These are phyloP conservation scores for Pelodytes ibericus DNA, from an alignment of 2,797 vertebrate species.

Conservation along the genomic window DNA sequence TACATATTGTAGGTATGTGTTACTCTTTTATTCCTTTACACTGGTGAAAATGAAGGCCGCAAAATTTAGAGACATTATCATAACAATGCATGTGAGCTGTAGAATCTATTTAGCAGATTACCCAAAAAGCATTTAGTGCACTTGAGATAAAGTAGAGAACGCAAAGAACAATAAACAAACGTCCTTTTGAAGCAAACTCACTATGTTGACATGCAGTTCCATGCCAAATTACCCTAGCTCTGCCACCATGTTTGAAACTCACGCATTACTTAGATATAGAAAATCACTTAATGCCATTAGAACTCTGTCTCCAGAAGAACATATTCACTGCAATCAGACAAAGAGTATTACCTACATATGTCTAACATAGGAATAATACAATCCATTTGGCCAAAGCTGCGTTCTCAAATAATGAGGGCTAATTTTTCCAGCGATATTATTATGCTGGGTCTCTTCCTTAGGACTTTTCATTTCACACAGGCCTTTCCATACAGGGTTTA, in stretches of 20 bases:
- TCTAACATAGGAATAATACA: conserved; percentile 49
- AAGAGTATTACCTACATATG: conserved; percentile 50
- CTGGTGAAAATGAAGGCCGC: conserved; percentile 26
- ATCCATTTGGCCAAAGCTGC: conserved; percentile 42
- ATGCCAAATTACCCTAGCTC: conserved; percentile 16
- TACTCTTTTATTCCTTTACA: conserved; percentile 12
- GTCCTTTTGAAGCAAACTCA: conserved; percentile 31
- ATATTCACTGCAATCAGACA: conserved; percentile 44
- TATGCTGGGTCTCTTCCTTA: conserved; percentile 35
- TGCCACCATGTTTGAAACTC: conserved; percentile 27
- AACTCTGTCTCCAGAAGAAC: conserved; percentile 28
- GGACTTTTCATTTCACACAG: conserved; percentile 42
- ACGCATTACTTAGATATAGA: conserved; percentile 21
- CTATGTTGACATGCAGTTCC: conserved; percentile 10
- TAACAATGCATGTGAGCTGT: conserved; percentile 42
- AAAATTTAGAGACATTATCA: conserved; percentile 42
- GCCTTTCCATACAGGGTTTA: no score
- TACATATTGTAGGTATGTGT: conserved; percentile 30
- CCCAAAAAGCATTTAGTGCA: conserved; percentile 36
- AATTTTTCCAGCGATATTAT: conserved; percentile 52
- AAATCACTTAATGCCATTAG: conserved; percentile 48
- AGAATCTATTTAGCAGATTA: conserved; percentile 47
- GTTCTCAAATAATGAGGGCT: conserved; percentile 36
- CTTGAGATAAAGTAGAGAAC: conserved; percentile 32
- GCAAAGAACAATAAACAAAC: conserved; percentile 28